phyloP scores from a whole-genome alignment of 2,888 invertebrate genomes.

The Agrochola lychnidis region DNA sequence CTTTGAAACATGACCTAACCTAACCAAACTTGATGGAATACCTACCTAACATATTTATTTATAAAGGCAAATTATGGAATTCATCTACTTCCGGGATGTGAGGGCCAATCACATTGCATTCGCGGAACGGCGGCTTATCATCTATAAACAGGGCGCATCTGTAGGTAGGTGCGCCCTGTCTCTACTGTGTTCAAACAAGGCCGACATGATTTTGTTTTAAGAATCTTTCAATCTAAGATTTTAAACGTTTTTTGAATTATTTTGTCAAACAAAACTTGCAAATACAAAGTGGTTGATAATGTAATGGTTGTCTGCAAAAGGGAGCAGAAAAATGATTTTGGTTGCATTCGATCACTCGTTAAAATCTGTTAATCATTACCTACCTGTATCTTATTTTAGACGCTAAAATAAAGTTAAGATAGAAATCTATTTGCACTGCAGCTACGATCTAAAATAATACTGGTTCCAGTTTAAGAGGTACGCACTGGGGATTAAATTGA shows the following conservation, averaged over 20 bases:
- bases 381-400: no score
- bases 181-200: slow-evolving; percentile 43
- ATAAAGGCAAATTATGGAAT: slow-evolving; percentile 55
- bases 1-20: slow-evolving; percentile 15
- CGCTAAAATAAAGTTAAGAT: neutral
- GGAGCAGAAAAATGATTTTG: neutral
- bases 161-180: slow-evolving; percentile 68
- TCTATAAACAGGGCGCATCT: slow-evolving; percentile 73
- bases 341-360: neutral
- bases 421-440: neutral
- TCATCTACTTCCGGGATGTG: slow-evolving; percentile 76
- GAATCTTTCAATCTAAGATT: neutral
- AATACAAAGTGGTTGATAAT: neutral
- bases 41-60: slow-evolving; percentile 18
- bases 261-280: no score
- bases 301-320: no score
- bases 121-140: slow-evolving; percentile 81
- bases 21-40: neutral
- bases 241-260: neutral
- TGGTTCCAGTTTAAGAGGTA: no score
- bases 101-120: slow-evolving; percentile 77
- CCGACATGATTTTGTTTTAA: slow-evolving; percentile 13
- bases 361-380: no score
- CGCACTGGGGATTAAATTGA: neutral
- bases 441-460: neutral